These are phyloP conservation scores for Boloria euphrosyne DNA, from an alignment of 2,888 invertebrate genomes.

Conservation along the genomic window DNA sequence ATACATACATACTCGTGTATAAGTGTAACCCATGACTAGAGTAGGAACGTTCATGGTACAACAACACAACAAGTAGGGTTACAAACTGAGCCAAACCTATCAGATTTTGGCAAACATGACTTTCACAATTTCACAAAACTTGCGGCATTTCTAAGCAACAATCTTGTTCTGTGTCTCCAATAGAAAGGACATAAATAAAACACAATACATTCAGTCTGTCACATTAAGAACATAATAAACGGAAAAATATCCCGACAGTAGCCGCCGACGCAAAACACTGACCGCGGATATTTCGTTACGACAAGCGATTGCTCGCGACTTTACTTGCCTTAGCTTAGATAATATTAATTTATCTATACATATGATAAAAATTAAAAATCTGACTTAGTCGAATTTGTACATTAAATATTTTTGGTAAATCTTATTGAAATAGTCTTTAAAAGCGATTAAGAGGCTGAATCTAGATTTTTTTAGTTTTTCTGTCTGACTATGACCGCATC, in stretches of 20 bases:
- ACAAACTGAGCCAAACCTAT: no score
- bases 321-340: constrained; percentile 38
- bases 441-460: no score
- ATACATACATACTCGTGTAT: no score
- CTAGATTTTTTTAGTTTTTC: no score
- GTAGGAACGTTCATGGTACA: no score
- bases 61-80: no score
- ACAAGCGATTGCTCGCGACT: constrained; percentile 49
- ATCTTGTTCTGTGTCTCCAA: constrained; percentile 9
- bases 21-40: no score
- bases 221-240: constrained; percentile 70
- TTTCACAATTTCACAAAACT: constrained; percentile 25
- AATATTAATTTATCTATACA: background rate
- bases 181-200: constrained; percentile 49
- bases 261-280: constrained; percentile 61
- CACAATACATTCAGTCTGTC: constrained; percentile 67
- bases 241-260: constrained; percentile 63
- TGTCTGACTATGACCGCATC: no score
- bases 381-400: no score
- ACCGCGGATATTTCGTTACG: constrained; percentile 44
- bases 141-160: constrained; percentile 21
- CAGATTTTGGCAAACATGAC: background rate
- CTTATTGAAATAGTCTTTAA: no score
- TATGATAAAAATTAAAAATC: no score
- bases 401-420: no score